Evolutionary conservation across 1,140 invertebrate species (phyloP), one percentile per base, ranked within the genome.

Genomic region (Dufourea novaeangliae): DNA sequence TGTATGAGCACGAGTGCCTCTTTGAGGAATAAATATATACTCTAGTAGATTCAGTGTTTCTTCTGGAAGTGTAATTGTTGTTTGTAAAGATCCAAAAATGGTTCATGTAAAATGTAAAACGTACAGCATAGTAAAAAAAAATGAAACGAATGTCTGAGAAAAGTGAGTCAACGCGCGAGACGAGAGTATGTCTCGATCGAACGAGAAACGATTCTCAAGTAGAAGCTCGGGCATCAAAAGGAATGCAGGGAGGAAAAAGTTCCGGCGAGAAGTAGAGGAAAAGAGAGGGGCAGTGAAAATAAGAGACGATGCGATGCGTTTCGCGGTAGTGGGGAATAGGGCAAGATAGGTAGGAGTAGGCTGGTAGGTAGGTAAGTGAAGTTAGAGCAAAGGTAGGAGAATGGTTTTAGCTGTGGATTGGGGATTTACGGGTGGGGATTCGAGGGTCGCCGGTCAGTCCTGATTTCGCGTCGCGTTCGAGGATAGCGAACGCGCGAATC

Each of bases 401-500:
- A 76, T 54, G 64, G 73, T 76, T 76, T 75, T 57, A 76, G 57
- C 22, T 32, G 29, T 8, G 46, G 46, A 25, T 57, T 10, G 25
- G 10, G 64, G 12, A 12, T 69, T 69, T 29, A 44, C 54, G 39
- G 41, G 54, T 44, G 73, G 73, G 66, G 64, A 76, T 69, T 34
- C 39, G 73, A 76, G 57, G 32, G 61, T 46, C 78, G 63, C 22
- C 34, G 50, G 46, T 62, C 76, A 80, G 68, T 83, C 69, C 62
- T 73, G 75, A 82, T 83, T 85, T 78, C 77, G 74, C 71, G 54
- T 67, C 67, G 78, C 75, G 76, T 37, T 71, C 57, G 68, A 44
- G 39, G 64, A 76, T 68, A 72, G 63, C 46, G 67, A 78, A 74
- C 79, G 69, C 78, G 66, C 64, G 74, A 62, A 62, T 70, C 74